Conservation (phyloP, 2,113 vertebrate species). For the Nematolebias whitei region DNA sequence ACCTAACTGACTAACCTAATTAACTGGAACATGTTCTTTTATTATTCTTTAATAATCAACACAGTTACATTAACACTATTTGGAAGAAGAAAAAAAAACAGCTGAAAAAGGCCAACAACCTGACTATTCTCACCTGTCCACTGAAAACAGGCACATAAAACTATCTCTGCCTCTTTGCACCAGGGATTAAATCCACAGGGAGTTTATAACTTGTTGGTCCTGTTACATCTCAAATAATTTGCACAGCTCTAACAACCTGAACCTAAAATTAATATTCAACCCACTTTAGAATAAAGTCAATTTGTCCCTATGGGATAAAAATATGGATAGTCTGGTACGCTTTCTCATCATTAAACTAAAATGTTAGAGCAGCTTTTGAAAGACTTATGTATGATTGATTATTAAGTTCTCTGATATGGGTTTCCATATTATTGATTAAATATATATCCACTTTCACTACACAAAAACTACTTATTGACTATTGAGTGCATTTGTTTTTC, state of each 20-base stretch:
- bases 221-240: constrained; percentile 50
- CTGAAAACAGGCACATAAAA: constrained; percentile 31
- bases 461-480: no score
- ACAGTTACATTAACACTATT: background rate
- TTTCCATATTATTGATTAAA: constrained; percentile 21
- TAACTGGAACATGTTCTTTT: background rate
- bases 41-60: background rate
- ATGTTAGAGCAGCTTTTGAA: constrained; percentile 3
- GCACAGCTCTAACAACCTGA: constrained; percentile 38
- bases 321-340: constrained; percentile 34
- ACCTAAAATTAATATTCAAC: constrained; percentile 60
- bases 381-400: no score
- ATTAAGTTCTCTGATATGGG: no score
- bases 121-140: background rate
- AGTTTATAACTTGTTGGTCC: constrained; percentile 46
- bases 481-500: constrained; percentile 25
- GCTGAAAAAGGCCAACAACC: background rate
- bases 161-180: constrained; percentile 44
- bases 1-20: background rate
- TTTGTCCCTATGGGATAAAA: constrained; percentile 27
- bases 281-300: constrained; percentile 42
- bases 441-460: no score
- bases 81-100: no score
- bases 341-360: constrained; percentile 41
- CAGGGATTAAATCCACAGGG: constrained; percentile 44